These are phyloP conservation scores for Boloria selene DNA, from an alignment of 2,888 invertebrate species.

Conservation along the genomic window DNA sequence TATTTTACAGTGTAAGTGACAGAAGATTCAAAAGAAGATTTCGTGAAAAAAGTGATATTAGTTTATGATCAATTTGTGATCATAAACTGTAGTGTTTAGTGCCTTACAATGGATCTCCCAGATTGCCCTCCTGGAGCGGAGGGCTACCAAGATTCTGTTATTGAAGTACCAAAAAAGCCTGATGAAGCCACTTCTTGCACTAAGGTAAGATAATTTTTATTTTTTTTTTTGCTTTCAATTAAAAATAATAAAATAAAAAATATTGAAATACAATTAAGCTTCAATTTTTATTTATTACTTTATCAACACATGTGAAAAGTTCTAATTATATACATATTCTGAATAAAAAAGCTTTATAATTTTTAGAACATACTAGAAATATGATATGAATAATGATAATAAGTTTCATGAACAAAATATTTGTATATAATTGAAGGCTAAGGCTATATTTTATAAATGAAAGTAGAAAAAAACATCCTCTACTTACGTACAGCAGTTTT, in stretches of 20 bases:
- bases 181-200: slow-evolving; percentile 52
- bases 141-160: slow-evolving; percentile 74
- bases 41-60: slow-evolving; percentile 38
- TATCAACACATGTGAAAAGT: too few relatives aligned
- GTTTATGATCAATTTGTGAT: slow-evolving; percentile 67
- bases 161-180: slow-evolving; percentile 65
- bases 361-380: too few relatives aligned
- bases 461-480: too few relatives aligned
- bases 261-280: background rate
- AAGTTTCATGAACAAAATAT: too few relatives aligned
- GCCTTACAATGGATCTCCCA: slow-evolving; percentile 74
- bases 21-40: slow-evolving; percentile 36
- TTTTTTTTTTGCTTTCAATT: slow-evolving; percentile 19
- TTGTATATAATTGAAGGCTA: too few relatives aligned
- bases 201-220: slow-evolving; percentile 70
- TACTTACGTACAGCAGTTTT: background rate
- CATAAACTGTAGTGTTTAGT: slow-evolving; percentile 77
- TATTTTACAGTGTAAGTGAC: slow-evolving; percentile 42
- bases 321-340: too few relatives aligned
- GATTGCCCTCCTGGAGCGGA: slow-evolving; percentile 78
- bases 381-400: too few relatives aligned
- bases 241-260: slow-evolving; percentile 3
- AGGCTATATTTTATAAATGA: too few relatives aligned
- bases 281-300: too few relatives aligned
- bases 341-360: too few relatives aligned